A percentile compares a stretch with the other conserved stretches of the same genome.
Evolutionary conservation across 2,113 vertebrate genomes (phyloP).

Genomic region (Strix uralensis): DNA sequence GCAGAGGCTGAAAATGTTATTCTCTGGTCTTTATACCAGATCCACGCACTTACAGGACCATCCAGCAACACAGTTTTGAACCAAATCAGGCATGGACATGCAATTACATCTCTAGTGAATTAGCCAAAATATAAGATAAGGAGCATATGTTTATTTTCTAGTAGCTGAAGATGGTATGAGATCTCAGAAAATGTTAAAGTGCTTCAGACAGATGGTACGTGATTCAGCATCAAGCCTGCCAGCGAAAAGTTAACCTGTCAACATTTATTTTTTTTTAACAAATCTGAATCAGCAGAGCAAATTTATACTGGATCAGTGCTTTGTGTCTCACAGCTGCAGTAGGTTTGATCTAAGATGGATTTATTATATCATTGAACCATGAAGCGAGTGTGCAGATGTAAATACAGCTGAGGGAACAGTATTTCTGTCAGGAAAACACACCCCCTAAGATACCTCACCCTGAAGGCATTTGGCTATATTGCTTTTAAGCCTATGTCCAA

Average conservation of each 20-base stretch:
- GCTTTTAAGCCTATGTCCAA: neutral
- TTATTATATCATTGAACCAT: neutral
- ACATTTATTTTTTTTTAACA: neutral
- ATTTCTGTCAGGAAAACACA: conserved; percentile 2
- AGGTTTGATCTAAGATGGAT: conserved; percentile 1
- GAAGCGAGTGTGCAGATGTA: neutral
- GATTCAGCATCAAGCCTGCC: neutral
- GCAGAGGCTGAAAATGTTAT: neutral
- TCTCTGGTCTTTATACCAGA: neutral
- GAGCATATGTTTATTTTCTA: neutral
- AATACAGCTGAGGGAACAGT: neutral
- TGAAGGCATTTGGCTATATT: neutral
- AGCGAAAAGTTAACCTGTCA: conserved; percentile 10
- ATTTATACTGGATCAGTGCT: conserved; percentile 12
- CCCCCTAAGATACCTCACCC: neutral
- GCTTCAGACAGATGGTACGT: neutral
- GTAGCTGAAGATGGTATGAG: neutral
- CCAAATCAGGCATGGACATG: neutral
- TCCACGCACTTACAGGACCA: neutral
- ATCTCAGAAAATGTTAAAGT: neutral
- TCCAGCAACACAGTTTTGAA: neutral
- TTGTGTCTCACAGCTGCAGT: conserved; percentile 8
- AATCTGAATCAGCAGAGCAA: neutral
- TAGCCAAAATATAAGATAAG: neutral
- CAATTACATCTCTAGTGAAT: neutral